phyloP scores from a whole-genome alignment of 2,113 vertebrate genomes.

The Chamaetylas fuelleborni region DNA sequence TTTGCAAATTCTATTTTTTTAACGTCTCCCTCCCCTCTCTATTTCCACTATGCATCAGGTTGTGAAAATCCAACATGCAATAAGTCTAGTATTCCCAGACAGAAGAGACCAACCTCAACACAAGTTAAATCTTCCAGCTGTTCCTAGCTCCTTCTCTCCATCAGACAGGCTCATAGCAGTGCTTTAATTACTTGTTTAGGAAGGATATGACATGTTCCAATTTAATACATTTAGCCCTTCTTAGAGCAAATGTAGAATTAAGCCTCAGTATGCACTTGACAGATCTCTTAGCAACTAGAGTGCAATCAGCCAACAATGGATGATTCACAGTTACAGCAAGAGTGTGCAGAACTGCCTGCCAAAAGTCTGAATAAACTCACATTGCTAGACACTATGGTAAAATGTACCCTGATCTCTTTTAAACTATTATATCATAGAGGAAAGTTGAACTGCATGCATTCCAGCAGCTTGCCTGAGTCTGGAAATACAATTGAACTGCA shows the following conservation, averaged over 20 bases:
- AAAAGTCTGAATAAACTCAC: conserved; percentile 78
- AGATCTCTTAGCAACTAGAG: conserved; percentile 74
- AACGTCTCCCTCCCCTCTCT: conserved; percentile 12
- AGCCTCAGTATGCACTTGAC: conserved; percentile 70
- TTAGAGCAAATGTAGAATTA: conserved; percentile 71
- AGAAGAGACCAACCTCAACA: background rate
- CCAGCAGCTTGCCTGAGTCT: conserved; percentile 64
- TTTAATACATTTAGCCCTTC: conserved; percentile 66
- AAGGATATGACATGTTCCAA: conserved; percentile 70
- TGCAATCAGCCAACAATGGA: conserved; percentile 75
- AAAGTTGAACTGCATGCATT: conserved; percentile 72
- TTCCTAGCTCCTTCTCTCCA: background rate
- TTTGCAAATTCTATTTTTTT: conserved; percentile 1
- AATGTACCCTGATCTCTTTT: conserved; percentile 77
- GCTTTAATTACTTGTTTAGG: conserved; percentile 71
- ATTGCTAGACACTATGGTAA: conserved; percentile 81
- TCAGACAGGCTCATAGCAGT: conserved; percentile 32
- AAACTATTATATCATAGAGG: conserved; percentile 76
- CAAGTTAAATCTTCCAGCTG: conserved; percentile 40
- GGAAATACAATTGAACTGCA: conserved; percentile 65
- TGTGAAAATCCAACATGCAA: conserved; percentile 18
- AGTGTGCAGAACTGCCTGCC: conserved; percentile 74
- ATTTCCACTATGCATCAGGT: conserved; percentile 46
- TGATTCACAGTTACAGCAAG: conserved; percentile 77
- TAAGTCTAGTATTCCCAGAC: conserved; percentile 30